Conservation (phyloP, 37 sponge, comb jelly and placozoan genomes). For the Oopsacas minuta region DNA sequence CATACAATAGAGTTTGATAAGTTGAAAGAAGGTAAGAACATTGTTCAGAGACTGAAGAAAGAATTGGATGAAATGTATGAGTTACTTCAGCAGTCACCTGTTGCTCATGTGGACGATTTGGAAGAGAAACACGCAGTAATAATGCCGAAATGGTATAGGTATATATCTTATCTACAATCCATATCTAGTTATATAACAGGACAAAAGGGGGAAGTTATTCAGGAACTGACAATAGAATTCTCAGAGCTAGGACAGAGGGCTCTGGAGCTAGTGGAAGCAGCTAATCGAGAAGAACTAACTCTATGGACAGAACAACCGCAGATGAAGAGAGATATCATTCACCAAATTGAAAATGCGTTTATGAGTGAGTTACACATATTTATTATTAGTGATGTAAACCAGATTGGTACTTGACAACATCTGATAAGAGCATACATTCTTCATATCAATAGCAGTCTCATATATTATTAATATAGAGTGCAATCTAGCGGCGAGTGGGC, state of each 20-base stretch:
- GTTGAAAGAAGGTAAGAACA: conserved; percentile 3
- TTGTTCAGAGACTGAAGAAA: background rate
- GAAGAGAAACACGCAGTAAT: conserved; percentile 7
- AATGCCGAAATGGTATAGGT: background rate
- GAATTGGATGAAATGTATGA: conserved; percentile 20
- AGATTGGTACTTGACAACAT: too few species aligned
- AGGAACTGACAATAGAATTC: background rate
- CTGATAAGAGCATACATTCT: too few species aligned
- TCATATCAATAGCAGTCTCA: too few species aligned
- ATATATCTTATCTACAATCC: background rate
- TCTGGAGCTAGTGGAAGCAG: background rate
- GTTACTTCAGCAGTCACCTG: background rate
- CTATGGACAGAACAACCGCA: background rate
- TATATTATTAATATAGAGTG: too few species aligned
- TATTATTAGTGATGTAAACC: too few species aligned
- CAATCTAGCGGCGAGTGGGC: too few species aligned
- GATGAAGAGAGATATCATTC: background rate
- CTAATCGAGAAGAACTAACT: background rate
- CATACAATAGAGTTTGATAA: background rate
- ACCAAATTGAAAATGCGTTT: background rate
- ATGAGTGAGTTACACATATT: background rate
- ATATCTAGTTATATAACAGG: background rate
- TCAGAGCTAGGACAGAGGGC: background rate
- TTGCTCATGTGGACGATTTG: background rate
- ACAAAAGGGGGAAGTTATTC: background rate